Evolutionary conservation across 1,140 invertebrate genomes (phyloP).

Genomic region (Armadillidium nasatum): DNA sequence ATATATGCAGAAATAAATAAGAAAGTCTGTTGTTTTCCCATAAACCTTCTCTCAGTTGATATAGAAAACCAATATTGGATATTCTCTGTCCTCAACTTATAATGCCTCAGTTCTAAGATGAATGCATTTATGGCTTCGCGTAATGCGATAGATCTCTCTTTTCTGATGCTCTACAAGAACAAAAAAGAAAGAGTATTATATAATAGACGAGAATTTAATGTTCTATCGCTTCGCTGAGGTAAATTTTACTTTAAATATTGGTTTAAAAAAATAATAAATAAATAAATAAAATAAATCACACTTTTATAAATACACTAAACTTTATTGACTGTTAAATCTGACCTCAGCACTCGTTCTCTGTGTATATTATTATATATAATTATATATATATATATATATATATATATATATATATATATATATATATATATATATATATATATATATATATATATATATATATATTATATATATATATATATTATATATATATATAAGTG

Average conservation of each 20-base stretch:
- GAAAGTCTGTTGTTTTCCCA: slow-evolving; percentile 7
- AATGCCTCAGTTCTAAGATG: slow-evolving; percentile 1
- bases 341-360: neutral
- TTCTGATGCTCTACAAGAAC: no score
- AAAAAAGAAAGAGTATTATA: no score
- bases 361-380: neutral
- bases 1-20: slow-evolving; percentile 14
- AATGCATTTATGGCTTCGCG: neutral
- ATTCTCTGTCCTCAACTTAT: slow-evolving; percentile 7
- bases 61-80: slow-evolving; percentile 13
- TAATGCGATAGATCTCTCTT: neutral
- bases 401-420: neutral
- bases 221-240: no score
- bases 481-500: no score
- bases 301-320: no score
- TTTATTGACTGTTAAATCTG: no score
- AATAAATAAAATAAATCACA: no score
- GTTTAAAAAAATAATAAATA: no score
- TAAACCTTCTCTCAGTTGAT: neutral
- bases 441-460: neutral
- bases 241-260: no score
- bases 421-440: slow-evolving; percentile 6
- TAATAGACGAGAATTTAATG: no score
- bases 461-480: neutral
- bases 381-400: neutral